Evolutionary conservation across 2,888 invertebrate species (phyloP).

Genomic region (Falcaria lacertinaria): DNA sequence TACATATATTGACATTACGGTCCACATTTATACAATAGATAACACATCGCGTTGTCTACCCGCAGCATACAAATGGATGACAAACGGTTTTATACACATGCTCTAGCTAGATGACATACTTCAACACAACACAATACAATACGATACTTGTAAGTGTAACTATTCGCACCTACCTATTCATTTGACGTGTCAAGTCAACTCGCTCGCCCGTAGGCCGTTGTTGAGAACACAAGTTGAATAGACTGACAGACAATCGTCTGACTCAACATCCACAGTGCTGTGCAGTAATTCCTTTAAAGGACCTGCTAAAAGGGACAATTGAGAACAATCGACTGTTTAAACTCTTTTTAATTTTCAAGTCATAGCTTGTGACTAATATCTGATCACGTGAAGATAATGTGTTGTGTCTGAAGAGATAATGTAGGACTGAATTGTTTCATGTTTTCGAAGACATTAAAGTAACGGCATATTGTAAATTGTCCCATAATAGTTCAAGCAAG

Average conservation of each 20-base stretch:
- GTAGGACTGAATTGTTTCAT: no score
- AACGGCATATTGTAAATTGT: no score
- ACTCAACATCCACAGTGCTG: neutral
- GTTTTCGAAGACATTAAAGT: no score
- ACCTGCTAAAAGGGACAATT: no score
- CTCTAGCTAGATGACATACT: constrained; percentile 40
- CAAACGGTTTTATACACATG: constrained; percentile 42
- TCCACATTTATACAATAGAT: constrained; percentile 62
- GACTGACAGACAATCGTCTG: constrained; percentile 6
- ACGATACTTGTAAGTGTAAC: constrained; percentile 23
- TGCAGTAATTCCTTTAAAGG: no score
- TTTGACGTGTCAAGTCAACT: constrained; percentile 6
- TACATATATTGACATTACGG: constrained; percentile 44
- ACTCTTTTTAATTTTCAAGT: neutral
- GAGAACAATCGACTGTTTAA: neutral
- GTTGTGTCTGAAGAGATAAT: neutral
- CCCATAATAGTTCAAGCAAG: no score
- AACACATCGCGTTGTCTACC: constrained; percentile 34
- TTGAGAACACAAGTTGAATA: constrained; percentile 1
- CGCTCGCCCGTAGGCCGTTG: no score
- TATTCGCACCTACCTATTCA: constrained; percentile 9
- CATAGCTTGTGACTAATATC: neutral
- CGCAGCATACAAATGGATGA: constrained; percentile 55
- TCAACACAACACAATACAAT: constrained; percentile 32
- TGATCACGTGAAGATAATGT: neutral